Base-by-base conservation (phyloP, 2,113 vertebrate genomes). In the Daphoenositta chrysoptera region DNA sequence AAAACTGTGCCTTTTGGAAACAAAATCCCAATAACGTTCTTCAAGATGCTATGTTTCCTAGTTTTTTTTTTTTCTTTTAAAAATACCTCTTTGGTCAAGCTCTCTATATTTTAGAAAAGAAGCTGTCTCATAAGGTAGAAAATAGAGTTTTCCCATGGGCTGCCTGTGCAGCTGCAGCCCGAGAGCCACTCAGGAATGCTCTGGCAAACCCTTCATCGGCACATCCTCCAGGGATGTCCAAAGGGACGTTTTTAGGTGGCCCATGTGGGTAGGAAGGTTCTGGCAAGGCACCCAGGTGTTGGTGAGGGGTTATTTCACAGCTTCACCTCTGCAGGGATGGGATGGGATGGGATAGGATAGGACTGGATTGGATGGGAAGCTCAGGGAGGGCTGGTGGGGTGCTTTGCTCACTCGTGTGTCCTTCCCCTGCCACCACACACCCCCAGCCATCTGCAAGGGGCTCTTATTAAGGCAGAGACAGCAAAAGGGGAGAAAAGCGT, bases 401-500 rank as follows among this genome's bases (percentile, higher is more conserved):
- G 61, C 5, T 85, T 18, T 47, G 26, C 57, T 78, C 2, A 0
- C 58, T 69, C 1, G 0, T 56, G 69, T 40, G 63, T 50, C 82
- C 75, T 90, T 80, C 54, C 28, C 33, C 57, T 3, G 9, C 81
- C 1, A 1, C 51, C 13, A 75, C 51, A 40, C 39, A 77, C 50
- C 51, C 56, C 39, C 81, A 87, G 81, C 57, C 73, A 64, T 71
- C 70, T 84, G 65, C 86, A 65, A 80, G 65, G 65, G 89, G 84
- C 40, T 93, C 73, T 76, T 93, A 54, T 80, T 80, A 87, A 85
- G 69, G 57, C 80, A 90, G 72, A 87, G 91, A 81, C 63, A 95
- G 95, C 69, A 90, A 91, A 90, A 82, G 30, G n/a, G 84, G 17
- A 53, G 90, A 95, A 97, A 96, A 94, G 26, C 13, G 0, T 96